Percentiles rank a stretch among this genome's conserved stretches.
phyloP scores from a whole-genome alignment of 2,888 invertebrate species.

The Danaus chrysippus region DNA sequence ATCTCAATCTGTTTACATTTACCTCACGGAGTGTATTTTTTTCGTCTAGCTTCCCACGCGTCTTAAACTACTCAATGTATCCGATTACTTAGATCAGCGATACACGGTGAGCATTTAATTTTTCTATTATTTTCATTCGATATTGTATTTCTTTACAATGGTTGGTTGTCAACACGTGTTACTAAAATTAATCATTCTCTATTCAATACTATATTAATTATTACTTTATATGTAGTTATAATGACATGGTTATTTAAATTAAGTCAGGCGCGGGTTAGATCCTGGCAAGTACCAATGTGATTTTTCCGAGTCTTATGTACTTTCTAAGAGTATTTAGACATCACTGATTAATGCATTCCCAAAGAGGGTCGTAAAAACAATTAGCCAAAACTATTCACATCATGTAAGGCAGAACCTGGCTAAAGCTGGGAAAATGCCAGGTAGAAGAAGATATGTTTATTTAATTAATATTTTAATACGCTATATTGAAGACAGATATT shows the following conservation, averaged over 20 bases:
- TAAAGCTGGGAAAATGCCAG: too few relatives aligned
- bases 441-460: neutral
- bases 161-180: conserved; percentile 27
- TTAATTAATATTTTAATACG: neutral
- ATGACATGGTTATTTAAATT: too few relatives aligned
- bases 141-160: conserved; percentile 25
- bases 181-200: neutral
- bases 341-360: too few relatives aligned
- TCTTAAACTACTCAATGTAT: conserved; percentile 44
- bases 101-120: conserved; percentile 39
- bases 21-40: conserved; percentile 45
- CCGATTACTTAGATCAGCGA: conserved; percentile 52
- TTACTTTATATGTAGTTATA: too few relatives aligned
- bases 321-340: too few relatives aligned
- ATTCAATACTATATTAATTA: neutral
- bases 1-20: conserved; percentile 29
- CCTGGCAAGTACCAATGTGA: too few relatives aligned
- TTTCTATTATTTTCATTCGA: conserved; percentile 32
- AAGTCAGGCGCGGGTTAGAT: neutral
- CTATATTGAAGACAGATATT: too few relatives aligned
- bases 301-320: too few relatives aligned
- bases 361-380: too few relatives aligned
- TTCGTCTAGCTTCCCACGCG: conserved; percentile 56
- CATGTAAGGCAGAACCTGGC: too few relatives aligned
- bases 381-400: too few relatives aligned